Percentiles rank a stretch among this genome's conserved stretches.
Evolutionary conservation across 1,140 invertebrate species (phyloP).

Genomic region (Amyelois transitella): DNA sequence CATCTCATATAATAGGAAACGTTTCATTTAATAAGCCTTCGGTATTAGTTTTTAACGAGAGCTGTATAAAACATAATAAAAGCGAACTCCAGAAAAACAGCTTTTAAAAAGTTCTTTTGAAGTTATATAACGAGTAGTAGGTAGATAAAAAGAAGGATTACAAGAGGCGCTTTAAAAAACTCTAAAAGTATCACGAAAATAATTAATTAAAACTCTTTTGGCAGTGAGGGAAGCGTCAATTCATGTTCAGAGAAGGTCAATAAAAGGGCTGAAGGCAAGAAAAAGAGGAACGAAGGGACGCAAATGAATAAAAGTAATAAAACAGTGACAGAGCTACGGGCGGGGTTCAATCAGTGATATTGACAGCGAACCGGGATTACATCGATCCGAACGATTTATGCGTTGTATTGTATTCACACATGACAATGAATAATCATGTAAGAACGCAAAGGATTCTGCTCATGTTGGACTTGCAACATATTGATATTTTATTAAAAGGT

Average conservation of each 20-base stretch:
- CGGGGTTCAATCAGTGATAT: slow-evolving; percentile 47
- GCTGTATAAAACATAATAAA: not conserved
- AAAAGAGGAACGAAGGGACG: not conserved
- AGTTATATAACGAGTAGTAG: not conserved
- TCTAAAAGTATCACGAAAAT: not conserved
- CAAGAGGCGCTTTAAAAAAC: slow-evolving; percentile 3
- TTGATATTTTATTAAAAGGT: too few species aligned
- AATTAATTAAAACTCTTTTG: slow-evolving; percentile 12
- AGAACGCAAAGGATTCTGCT: too few species aligned
- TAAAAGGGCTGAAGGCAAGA: not conserved
- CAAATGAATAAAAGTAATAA: slow-evolving; percentile 42
- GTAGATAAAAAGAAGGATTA: slow-evolving; percentile 3
- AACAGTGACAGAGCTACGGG: slow-evolving; percentile 17
- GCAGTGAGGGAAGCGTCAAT: slow-evolving; percentile 11
- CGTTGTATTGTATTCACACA: slow-evolving; percentile 11
- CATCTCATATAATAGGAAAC: not conserved
- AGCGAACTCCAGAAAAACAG: not conserved
- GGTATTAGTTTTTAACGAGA: not conserved
- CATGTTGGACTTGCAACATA: too few species aligned
- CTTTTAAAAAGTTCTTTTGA: not conserved
- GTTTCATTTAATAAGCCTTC: not conserved
- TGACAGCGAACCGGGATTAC: slow-evolving; percentile 35
- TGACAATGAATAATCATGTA: not conserved
- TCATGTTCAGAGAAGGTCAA: slow-evolving; percentile 5
- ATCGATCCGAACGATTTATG: slow-evolving; percentile 32